Evolutionary conservation across 2,113 vertebrate species (phyloP).

Genomic region (Lepus americanus): DNA sequence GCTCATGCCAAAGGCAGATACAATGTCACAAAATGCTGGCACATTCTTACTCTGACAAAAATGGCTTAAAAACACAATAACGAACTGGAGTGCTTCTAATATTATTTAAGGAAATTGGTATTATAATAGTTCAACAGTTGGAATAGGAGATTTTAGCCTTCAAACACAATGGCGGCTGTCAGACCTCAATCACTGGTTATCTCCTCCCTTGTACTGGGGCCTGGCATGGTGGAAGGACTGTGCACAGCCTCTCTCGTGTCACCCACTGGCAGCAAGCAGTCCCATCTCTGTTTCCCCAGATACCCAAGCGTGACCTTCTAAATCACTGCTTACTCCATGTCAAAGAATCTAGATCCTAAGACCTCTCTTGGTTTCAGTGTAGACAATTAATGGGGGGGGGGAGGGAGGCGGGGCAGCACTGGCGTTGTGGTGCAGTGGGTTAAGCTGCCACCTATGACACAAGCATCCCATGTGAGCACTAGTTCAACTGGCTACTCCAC

Average conservation of each 20-base stretch:
- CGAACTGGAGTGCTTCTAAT: neutral
- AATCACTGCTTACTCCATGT: neutral
- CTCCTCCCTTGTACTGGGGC: neutral
- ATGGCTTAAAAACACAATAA: neutral
- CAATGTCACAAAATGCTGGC: neutral
- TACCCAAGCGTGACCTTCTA: neutral
- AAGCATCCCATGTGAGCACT: too few species aligned
- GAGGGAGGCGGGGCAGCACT: too few species aligned
- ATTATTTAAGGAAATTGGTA: neutral
- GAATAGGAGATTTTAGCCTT: neutral
- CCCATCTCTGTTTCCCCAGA: neutral
- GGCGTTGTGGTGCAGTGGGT: too few species aligned
- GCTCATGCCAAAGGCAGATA: neutral
- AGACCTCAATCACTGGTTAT: accelerated
- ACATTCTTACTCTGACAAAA: neutral
- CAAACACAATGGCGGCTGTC: too few species aligned
- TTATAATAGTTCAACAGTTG: neutral
- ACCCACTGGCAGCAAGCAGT: neutral
- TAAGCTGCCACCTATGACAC: too few species aligned
- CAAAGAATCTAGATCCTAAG: neutral
- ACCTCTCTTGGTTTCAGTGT: neutral
- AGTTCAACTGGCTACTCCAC: too few species aligned
- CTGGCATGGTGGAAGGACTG: neutral
- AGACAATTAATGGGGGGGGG: neutral
- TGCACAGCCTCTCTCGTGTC: too few species aligned